A percentile compares a stretch with the other conserved stretches of the same genome.
Conservation (phyloP, 2,888 invertebrate species). For the Drosophila nigricruria region DNA sequence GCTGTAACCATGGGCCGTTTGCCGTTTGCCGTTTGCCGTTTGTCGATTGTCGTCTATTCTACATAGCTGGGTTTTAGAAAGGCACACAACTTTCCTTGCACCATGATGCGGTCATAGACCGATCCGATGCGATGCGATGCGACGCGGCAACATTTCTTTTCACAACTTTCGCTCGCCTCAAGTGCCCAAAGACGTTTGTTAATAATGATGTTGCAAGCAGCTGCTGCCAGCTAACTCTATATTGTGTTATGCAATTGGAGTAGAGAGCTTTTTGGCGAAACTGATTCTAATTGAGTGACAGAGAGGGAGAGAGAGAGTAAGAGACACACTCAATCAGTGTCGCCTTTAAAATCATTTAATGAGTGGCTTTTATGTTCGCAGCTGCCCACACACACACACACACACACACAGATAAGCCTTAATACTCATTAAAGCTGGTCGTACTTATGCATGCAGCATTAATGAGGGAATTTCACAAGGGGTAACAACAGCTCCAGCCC, state of each 20-base stretch:
- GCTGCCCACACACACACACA: constrained; percentile 11
- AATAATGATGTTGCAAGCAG: constrained; percentile 42
- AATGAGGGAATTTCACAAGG: constrained; percentile 62
- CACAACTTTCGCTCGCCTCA: constrained; percentile 59
- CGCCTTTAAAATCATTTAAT: constrained; percentile 41
- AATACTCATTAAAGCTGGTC: constrained; percentile 35
- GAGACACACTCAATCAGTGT: constrained; percentile 5
- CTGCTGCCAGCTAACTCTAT: constrained; percentile 10
- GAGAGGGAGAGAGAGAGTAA: no score
- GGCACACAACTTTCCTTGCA: constrained; percentile 74
- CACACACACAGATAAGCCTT: background rate
- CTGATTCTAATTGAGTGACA: constrained; percentile 58
- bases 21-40: constrained; percentile 44
- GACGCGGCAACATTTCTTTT: constrained; percentile 9
- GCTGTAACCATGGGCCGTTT: constrained; percentile 57
- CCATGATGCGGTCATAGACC: constrained; percentile 64
- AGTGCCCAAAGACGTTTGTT: constrained; percentile 21
- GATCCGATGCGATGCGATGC: constrained; percentile 5
- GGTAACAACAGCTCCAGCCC: background rate
- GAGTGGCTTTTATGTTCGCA: constrained; percentile 31
- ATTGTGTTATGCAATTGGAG: constrained; percentile 60
- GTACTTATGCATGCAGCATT: constrained; percentile 54
- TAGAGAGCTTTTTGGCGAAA: constrained; percentile 25
- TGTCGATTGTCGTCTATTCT: constrained; percentile 49
- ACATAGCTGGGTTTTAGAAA: constrained; percentile 74